Conservation (phyloP, 2,797 vertebrate species). For the Psittacula echo region DNA sequence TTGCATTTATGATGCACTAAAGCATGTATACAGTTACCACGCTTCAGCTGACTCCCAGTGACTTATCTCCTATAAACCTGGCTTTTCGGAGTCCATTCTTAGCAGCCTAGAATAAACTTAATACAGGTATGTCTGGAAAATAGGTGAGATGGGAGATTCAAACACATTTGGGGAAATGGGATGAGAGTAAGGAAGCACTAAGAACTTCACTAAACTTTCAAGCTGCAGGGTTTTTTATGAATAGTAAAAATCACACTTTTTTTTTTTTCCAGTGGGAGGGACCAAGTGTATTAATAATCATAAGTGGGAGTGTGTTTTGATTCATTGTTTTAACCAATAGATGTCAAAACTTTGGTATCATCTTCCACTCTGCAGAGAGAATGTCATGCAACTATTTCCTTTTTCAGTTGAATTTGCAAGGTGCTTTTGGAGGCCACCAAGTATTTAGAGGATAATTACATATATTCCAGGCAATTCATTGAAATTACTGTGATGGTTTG, state of each 20-base stretch:
- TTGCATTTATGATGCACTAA: background rate
- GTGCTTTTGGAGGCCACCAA: background rate
- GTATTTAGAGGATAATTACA: background rate
- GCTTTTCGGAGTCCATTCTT: background rate
- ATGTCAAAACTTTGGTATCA: background rate
- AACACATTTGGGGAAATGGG: background rate
- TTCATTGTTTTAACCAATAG: background rate
- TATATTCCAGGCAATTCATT: background rate
- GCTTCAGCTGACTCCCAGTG: background rate
- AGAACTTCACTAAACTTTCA: background rate
- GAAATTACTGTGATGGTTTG: background rate
- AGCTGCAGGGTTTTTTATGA: background rate
- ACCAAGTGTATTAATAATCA: background rate
- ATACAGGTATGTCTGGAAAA: background rate
- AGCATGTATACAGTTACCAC: background rate
- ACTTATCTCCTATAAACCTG: background rate
- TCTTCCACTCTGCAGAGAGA: constrained; percentile 19
- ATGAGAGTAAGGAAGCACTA: background rate
- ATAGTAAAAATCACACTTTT: background rate
- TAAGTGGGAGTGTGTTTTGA: background rate
- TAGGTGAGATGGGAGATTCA: background rate
- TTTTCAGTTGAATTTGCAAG: constrained; percentile 6
- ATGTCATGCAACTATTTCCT: background rate
- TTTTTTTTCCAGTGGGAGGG: background rate
- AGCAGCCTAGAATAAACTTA: background rate